These are phyloP conservation scores for Chaetodon trifasciatus DNA, from an alignment of 2,797 vertebrate species.

Conservation along the genomic window DNA sequence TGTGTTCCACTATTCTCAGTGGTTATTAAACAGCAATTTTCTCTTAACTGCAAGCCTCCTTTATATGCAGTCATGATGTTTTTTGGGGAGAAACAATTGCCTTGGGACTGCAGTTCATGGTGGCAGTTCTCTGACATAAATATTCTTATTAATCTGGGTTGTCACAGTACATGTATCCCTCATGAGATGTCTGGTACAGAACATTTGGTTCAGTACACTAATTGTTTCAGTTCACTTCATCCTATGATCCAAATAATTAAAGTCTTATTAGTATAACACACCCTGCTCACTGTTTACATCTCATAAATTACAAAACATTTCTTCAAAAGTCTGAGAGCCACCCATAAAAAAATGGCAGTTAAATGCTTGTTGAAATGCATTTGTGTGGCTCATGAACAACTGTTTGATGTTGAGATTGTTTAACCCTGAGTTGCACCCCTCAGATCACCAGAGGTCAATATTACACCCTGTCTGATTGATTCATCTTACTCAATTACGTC, in stretches of 20 bases:
- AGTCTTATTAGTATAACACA: neutral
- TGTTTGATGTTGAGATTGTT: neutral
- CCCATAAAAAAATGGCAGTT: neutral
- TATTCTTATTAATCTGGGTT: constrained; percentile 18
- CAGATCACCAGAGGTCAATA: neutral
- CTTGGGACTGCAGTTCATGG: constrained; percentile 34
- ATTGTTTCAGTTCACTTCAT: constrained; percentile 14
- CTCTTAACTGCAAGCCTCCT: constrained; percentile 22
- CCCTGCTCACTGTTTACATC: neutral
- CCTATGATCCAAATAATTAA: constrained; percentile 10
- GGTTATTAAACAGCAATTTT: constrained; percentile 41
- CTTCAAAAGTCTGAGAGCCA: neutral
- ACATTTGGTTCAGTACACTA: constrained; percentile 27
- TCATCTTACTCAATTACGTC: neutral
- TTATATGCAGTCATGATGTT: constrained; percentile 35
- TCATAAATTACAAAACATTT: constrained; percentile 1
- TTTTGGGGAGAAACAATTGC: constrained; percentile 34
- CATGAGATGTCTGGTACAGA: constrained; percentile 8
- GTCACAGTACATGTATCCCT: constrained; percentile 6
- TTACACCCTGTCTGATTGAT: neutral
- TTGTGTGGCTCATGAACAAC: neutral
- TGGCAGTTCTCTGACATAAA: constrained; percentile 31
- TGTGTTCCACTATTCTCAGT: constrained; percentile 23
- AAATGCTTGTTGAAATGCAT: neutral
- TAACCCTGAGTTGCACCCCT: neutral